Evolutionary conservation across 2,113 vertebrate species (phyloP), one percentile per base, ranked within the genome.

Genomic region (Sceloporus tristichus): DNA sequence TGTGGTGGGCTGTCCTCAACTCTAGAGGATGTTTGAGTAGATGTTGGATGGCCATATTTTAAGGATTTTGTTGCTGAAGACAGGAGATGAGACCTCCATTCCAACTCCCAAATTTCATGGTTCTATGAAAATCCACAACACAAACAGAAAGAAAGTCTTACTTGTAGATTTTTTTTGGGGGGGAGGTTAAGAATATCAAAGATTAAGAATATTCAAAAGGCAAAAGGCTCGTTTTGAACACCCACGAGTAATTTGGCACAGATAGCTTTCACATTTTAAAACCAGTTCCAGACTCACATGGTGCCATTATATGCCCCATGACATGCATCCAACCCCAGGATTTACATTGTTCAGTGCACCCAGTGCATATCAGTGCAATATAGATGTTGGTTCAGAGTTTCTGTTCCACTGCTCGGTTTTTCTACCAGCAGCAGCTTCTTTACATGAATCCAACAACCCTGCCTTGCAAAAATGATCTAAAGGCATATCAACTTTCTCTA

Each of bases 351-450:
- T 86, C 3, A 48, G 5, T 48, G 42, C 42, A 21, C 18, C 21
- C 18, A 66, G 16, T 66, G 16, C 5, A 19, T 23, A 1, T 0
- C 1, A 0, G 0, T 54, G 38, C 29, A 65, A 34, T 13, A 3
- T 38, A 23, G 75, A 18, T 23, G 10, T 56, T 48, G 10, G 27
- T 73, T n/a, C 48, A 68, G 3, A 77, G 0, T 23, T 2, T 70
- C 48, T 19, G 5, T 23, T 40, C 38, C 73, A 85, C 23, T 18
- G 2, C 21, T 40, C 38, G 29, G 6, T n/a, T 65, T 54, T 42
- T 34, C 34, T 5, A 1, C 23, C 34, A 3, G 5, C n/a, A 74
- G 21, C 53, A 10, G 1, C 73, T 65, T 71, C 21, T 71, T 16
- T 29, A 21, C 65, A 86, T n/a, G 23, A 56, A n/a, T 27, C 16